Base-by-base conservation (phyloP, 2,113 vertebrate genomes). In the Podarcis raffonei region DNA sequence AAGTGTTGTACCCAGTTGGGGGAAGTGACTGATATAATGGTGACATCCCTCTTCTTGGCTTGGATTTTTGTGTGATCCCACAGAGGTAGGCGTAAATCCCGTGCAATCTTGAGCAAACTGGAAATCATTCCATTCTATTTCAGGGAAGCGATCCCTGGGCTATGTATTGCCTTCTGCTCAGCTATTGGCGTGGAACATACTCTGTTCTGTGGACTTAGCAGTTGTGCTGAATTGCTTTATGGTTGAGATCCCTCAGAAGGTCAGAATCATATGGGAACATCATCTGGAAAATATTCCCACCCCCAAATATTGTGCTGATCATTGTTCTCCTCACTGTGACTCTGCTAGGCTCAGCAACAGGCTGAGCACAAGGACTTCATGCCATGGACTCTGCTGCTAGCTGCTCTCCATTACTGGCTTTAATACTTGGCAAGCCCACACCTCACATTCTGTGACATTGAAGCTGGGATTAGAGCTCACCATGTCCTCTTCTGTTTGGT, bases 51-150 rank as follows among this genome's bases (percentile, higher is more conserved):
- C 32, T 84, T 23, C 48, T 35, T 4, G 2, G 42, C n/a, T 87
- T 80, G 53, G 32, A 25, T 65, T 72, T 88, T 69, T 82, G 71
- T 57, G 37, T 81, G 71, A 65, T 82, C 53, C 27, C 20, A n/a
- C 68, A 27, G 85, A 57, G 66, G 13, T 87, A 87, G 39, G 37
- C 12, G 30, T 86, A 86, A 69, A 68, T 78, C 78, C 77, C 72
- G 78, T 59, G 86, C 69, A 82, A 3, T 74, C 48, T 81, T 81
- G 78, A 87, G 69, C 12, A 25, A 18, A 83, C 57, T 7, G 59
- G 81, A 88, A 83, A 66, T 83, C 18, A 76, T n/a, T 88, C 71
- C 16, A 27, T 83, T 83, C 57, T 11, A 48, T 48, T 88, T 66
- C 37, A 66, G 42, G 57, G 25, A 27, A 65, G 30, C 35, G 35